Percentiles rank a stretch among this genome's conserved stretches.
These are phyloP conservation scores for Apodemia zela DNA, from an alignment of 2,888 invertebrate species.

Conservation along the genomic window DNA sequence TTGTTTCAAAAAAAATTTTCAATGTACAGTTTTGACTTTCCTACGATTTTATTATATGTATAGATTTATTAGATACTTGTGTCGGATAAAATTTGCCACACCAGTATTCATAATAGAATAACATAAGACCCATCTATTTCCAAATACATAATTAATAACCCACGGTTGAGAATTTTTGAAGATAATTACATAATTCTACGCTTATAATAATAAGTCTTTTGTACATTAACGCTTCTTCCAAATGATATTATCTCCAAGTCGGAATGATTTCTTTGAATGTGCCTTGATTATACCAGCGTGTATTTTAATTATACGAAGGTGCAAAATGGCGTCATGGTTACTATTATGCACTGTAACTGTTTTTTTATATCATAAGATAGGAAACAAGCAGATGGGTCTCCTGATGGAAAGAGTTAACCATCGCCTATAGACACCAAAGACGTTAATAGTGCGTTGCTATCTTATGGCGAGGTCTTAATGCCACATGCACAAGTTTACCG, in stretches of 20 bases:
- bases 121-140: neutral
- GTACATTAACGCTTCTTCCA: constrained; percentile 31
- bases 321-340: constrained; percentile 49
- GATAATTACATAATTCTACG: constrained; percentile 30
- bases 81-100: too few species aligned
- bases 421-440: too few species aligned
- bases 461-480: too few species aligned
- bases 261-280: constrained; percentile 57
- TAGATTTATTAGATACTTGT: too few species aligned
- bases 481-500: too few species aligned
- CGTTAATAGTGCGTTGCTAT: too few species aligned
- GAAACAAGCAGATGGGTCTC: too few species aligned
- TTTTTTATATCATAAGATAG: too few species aligned
- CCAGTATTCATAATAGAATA: neutral
- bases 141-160: neutral
- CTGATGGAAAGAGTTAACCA: too few species aligned
- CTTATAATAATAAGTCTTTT: constrained; percentile 28
- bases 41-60: too few species aligned
- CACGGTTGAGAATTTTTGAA: constrained; percentile 18
- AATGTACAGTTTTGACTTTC: too few species aligned
- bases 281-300: constrained; percentile 58
- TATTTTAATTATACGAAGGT: constrained; percentile 69
- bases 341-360: constrained; percentile 41
- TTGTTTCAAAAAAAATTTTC: too few species aligned
- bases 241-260: constrained; percentile 58